Percentiles rank a stretch among this genome's conserved stretches.
Conservation (phyloP, 2,113 vertebrate genomes). For the human (Homo sapiens) region DNA sequence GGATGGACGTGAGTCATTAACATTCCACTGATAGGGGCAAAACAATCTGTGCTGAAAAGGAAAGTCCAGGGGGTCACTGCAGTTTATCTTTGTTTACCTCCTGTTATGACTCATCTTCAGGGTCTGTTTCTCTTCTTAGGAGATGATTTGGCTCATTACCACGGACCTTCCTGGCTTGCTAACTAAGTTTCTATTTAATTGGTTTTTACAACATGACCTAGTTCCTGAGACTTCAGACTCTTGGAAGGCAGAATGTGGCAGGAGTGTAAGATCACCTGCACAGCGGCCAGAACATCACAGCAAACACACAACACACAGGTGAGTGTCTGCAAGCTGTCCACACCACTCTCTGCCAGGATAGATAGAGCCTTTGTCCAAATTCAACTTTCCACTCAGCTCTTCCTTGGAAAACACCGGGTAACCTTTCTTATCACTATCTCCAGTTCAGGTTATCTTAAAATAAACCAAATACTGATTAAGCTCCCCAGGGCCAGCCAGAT, state of each 20-base stretch:
- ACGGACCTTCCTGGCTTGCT: background rate
- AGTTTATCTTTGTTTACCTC: constrained; percentile 71
- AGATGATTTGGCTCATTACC: constrained; percentile 31
- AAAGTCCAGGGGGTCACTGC: background rate
- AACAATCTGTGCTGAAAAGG: constrained; percentile 4
- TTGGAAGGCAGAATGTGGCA: background rate
- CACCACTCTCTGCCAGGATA: fast-evolving
- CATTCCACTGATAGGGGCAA: constrained; percentile 34
- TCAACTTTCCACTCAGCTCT: background rate
- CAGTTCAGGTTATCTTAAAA: background rate
- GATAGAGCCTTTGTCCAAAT: background rate
- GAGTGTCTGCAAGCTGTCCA: background rate
- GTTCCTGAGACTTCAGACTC: background rate
- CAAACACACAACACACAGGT: fast-evolving
- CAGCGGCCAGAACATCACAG: background rate
- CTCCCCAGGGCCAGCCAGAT: background rate
- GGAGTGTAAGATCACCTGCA: fast-evolving
- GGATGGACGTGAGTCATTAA: constrained; percentile 32
- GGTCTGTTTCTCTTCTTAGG: constrained; percentile 56
- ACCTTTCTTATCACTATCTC: background rate
- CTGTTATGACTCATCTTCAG: constrained; percentile 36
- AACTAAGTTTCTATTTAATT: background rate
- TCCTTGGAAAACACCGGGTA: background rate
- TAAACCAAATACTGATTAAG: background rate
- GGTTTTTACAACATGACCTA: background rate